Evolutionary conservation across 2,797 vertebrate species (phyloP), one percentile per base, ranked within the genome.

Genomic region (Crax fasciolata): DNA sequence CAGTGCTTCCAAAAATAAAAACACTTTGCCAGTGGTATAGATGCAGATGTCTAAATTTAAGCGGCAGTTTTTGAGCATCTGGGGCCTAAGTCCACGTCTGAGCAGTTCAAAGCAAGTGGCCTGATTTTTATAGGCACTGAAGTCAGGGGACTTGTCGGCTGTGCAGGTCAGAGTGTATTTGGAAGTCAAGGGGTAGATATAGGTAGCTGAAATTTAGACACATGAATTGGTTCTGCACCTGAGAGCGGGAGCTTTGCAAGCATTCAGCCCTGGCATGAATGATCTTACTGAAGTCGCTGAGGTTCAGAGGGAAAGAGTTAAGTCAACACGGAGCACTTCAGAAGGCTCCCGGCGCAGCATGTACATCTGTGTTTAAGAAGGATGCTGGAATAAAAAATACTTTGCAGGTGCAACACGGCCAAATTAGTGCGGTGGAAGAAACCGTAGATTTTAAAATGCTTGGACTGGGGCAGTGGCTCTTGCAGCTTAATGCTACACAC

Each of bases 1-100:
- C 92, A 68, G 62, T 81, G 90, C 70, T 91, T 96, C 95, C 93
- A 94, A 93, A 96, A 96, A 97, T 95, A 96, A 96, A 91, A 92
- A 20, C 23, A 13, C 44, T 90, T 70, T 87, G 83, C 91, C 87
- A 91, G 59, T 93, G 87, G 57, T 97, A 66, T 61, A 73, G 85
- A 93, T 96, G 85, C 85, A 94, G 89, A 92, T 93, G 63, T 93
- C 89, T 96, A 94, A 92, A 95, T 95, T 93, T 89, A 95, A 94
- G 77, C 88, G 46, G 39, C 67, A 91, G 63, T 35, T 91, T 95
- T 94, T 63, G 71, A 96, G 90, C 91, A 94, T 94, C 79, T 91
- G 65, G 78, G 75, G 32, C 71, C 55, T 93, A 93, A 91, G 90
- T 90, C 79, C 38, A 19, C 32, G 44, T 67, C 85, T 88, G 67